Conservation (phyloP, 1,140 invertebrate species). For the Marisa cornuarietis region DNA sequence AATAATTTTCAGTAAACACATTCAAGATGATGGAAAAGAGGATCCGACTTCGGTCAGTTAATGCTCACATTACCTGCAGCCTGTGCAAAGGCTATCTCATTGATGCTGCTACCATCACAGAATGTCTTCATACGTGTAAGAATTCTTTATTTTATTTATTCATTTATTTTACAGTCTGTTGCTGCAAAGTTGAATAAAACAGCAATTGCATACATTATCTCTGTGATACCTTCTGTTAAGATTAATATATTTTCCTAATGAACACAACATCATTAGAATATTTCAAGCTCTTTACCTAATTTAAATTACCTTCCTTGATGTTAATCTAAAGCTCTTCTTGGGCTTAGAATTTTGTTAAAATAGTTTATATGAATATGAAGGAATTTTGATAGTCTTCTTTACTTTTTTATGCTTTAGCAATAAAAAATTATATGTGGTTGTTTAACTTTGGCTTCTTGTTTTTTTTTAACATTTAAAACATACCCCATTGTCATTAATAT, state of each 20-base stretch:
- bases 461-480: too few species aligned
- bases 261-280: background rate
- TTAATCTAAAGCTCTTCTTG: too few species aligned
- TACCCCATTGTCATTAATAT: too few species aligned
- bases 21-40: constrained; percentile 57
- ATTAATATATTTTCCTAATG: background rate
- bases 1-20: background rate
- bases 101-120: constrained; percentile 69
- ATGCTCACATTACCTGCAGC: constrained; percentile 62
- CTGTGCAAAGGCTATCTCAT: constrained; percentile 68
- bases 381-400: too few species aligned
- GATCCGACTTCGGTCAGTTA: constrained; percentile 57
- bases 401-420: too few species aligned
- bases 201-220: background rate
- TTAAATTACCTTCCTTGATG: too few species aligned
- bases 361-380: too few species aligned
- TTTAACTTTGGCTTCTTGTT: too few species aligned
- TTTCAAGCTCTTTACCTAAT: too few species aligned
- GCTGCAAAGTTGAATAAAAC: background rate
- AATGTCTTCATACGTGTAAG: constrained; percentile 69
- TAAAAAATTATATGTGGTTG: too few species aligned
- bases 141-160: constrained; percentile 3
- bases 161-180: background rate
- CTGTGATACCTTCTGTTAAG: background rate
- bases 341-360: too few species aligned